Evolutionary conservation across 2,888 invertebrate genomes (phyloP).

Genomic region (Ochropleura plecta): DNA sequence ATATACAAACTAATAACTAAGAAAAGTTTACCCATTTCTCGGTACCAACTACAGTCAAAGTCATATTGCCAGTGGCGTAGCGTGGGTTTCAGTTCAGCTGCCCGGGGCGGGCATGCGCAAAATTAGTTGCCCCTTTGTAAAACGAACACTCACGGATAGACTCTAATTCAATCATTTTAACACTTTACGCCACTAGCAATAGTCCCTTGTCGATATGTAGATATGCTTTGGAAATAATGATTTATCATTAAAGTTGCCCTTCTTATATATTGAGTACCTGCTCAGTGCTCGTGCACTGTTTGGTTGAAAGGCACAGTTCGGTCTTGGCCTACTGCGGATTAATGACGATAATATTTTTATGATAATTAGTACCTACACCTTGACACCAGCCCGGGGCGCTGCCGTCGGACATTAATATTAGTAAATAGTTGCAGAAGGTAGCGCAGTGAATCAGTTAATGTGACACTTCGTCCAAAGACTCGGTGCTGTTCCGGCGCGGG

Average conservation of each 20-base stretch:
- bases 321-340: background rate
- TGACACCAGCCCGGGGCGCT: too few species aligned
- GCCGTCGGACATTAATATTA: background rate
- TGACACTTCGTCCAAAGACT: conserved; percentile 78
- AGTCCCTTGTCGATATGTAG: background rate
- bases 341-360: conserved; percentile 9
- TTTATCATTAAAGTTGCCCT: background rate
- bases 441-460: conserved; percentile 62
- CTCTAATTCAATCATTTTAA: background rate
- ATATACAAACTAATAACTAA: conserved; percentile 15
- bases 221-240: background rate
- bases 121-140: background rate
- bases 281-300: background rate
- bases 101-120: too few species aligned
- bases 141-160: background rate
- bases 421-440: conserved; percentile 2
- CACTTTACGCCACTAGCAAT: background rate
- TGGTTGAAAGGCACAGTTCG: background rate
- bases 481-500: conserved; percentile 71
- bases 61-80: background rate
- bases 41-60: background rate
- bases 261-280: background rate
- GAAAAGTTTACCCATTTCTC: background rate
- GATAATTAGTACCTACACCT: background rate
- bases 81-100: background rate